Percentiles rank a stretch among this genome's conserved stretches.
Evolutionary conservation across 2,113 vertebrate genomes (phyloP).

Genomic region (Toxotes jaculatrix): DNA sequence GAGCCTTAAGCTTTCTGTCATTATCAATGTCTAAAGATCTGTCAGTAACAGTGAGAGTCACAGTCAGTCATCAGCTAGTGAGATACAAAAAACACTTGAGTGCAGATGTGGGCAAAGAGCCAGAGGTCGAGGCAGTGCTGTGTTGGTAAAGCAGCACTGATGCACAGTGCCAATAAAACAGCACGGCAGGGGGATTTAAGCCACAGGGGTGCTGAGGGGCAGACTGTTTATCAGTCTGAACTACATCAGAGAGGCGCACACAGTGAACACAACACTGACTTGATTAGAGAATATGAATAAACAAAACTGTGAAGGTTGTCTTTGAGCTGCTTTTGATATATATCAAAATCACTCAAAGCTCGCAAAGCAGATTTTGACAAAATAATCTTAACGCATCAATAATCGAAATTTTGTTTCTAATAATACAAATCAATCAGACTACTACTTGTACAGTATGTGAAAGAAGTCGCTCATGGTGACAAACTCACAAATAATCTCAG

Average conservation of each 20-base stretch:
- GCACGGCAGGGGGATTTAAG: constrained; percentile 21
- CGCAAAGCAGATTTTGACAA: too few species aligned
- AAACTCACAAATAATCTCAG: too few species aligned
- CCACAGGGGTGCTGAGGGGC: constrained; percentile 22
- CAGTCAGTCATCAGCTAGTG: constrained; percentile 11
- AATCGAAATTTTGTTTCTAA: too few species aligned
- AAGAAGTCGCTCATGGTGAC: too few species aligned
- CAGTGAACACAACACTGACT: neutral
- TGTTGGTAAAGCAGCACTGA: constrained; percentile 1
- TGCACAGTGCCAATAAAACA: constrained; percentile 27
- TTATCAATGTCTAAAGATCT: constrained; percentile 16
- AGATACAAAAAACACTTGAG: constrained; percentile 17
- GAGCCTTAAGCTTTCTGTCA: neutral
- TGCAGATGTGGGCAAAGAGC: constrained; percentile 7
- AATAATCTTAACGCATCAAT: too few species aligned
- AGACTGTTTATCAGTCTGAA: constrained; percentile 45
- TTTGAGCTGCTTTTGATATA: neutral
- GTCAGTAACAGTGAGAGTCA: neutral
- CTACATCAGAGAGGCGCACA: constrained; percentile 4
- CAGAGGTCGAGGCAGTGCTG: constrained; percentile 41
- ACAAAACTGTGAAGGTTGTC: neutral
- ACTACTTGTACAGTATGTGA: too few species aligned
- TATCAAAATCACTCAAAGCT: too few species aligned
- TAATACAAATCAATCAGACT: too few species aligned
- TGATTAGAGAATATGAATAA: neutral